Base-by-base conservation (phyloP, 2,113 vertebrate species). In the Pteropus alecto region DNA sequence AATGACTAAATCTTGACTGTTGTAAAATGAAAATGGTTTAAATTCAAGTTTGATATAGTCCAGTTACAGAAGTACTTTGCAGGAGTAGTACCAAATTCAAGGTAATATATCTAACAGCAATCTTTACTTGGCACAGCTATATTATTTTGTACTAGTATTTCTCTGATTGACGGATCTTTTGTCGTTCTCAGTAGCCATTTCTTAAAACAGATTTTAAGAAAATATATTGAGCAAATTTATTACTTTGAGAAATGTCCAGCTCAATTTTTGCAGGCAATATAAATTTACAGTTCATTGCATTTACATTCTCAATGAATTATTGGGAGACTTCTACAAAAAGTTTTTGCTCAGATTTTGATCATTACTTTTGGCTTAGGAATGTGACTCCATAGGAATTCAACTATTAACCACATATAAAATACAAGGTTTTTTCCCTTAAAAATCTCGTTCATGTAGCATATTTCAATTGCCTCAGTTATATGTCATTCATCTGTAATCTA, bases 281-380 rank as follows among this genome's bases (percentile, higher is more conserved):
- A 94, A 87, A 96, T 97, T 96, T 97, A n/a, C 9, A 2, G 1
- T 60, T 90, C 4, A 0, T 81, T 97, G 43, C 24, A 70, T 95
- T 96, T 90, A 14, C 54, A 68, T 95, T 95, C 63, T 90, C 87
- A 97, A 87, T 86, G 43, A 97, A 88, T 70, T 93, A 81, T 73
- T 96, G 48, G 76, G 41, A 97, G 74, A 65, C 11, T 95, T 96
- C 56, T 77, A 97, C 68, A 6, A 15, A 90, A 78, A 85, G n/a
- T 71, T 96, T 96, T 83, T 95, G 30, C 58, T 97, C 90, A 81
- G 95, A 84, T 93, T 95, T 93, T 68, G 46, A 60, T 96, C 16
- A 84, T 88, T 96, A 54, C 68, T 98, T 96, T 97, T 94, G 88
- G 79, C 19, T 96, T 83, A 96, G 68, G 6, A 94, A 97, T 96